phyloP scores from a whole-genome alignment of 1,140 invertebrate genomes.

The Latrodectus geometricus region DNA sequence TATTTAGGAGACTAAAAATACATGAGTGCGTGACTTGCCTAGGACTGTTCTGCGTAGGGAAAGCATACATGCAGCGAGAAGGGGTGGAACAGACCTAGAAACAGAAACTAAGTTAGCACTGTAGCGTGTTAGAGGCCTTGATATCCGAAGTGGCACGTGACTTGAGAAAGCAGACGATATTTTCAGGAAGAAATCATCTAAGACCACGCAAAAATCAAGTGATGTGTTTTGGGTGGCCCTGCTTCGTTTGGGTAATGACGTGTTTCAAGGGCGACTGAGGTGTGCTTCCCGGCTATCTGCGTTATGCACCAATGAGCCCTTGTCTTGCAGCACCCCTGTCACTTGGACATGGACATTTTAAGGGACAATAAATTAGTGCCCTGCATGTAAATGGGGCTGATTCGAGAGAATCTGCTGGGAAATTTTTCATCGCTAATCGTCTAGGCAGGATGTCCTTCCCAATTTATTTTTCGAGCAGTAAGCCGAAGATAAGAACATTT shows the following conservation, averaged over 20 bases:
- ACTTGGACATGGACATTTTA: constrained; percentile 1
- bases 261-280: constrained; percentile 46
- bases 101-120: not conserved
- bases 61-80: not conserved
- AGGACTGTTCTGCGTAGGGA: no score
- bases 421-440: not conserved
- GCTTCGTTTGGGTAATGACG: constrained; percentile 37
- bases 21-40: no score
- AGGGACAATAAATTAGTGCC: constrained; percentile 23
- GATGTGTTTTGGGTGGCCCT: not conserved
- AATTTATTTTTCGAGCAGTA: not conserved
- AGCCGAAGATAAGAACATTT: not conserved
- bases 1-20: no score
- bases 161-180: not conserved
- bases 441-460: not conserved
- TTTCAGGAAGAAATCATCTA: not conserved
- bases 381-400: constrained; percentile 33
- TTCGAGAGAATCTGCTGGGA: not conserved
- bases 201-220: not conserved
- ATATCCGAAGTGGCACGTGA: not conserved
- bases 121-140: not conserved
- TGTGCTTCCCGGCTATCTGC: constrained; percentile 59
- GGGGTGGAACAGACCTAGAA: not conserved
- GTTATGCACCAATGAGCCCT: constrained; percentile 33
- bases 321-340: not conserved